Percentiles rank a stretch among this genome's conserved stretches.
These are phyloP conservation scores for Elephantulus edwardii DNA, from an alignment of 2,113 vertebrate genomes.

Conservation along the genomic window DNA sequence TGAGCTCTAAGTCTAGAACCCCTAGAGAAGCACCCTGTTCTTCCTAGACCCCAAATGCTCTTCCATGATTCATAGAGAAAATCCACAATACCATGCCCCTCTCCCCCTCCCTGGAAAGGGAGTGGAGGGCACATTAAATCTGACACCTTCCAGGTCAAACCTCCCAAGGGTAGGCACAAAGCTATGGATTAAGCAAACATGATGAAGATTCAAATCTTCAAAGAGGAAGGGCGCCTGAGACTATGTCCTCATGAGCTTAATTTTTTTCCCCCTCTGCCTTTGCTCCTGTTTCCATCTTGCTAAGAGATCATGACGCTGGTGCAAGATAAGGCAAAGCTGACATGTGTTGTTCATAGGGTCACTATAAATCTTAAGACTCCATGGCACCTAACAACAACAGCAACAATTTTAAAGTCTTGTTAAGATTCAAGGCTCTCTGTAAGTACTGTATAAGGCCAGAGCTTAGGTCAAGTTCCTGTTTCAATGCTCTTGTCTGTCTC, in stretches of 20 bases:
- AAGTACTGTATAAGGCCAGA: neutral
- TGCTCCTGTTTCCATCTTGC: neutral
- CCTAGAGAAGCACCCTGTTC: neutral
- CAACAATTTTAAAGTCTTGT: neutral
- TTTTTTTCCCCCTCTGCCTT: neutral
- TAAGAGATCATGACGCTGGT: too few species aligned
- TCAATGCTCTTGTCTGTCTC: neutral
- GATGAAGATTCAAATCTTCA: neutral
- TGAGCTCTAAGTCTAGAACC: neutral
- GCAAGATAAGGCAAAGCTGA: too few species aligned
- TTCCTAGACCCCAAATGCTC: neutral
- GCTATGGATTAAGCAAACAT: neutral
- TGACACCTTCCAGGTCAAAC: neutral
- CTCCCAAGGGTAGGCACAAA: neutral
- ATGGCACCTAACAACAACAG: too few species aligned
- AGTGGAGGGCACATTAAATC: neutral
- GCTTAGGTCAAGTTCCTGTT: neutral
- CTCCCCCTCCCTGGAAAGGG: neutral
- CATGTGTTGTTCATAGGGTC: too few species aligned
- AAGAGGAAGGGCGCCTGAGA: neutral
- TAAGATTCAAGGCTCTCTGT: neutral
- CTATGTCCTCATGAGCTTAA: neutral
- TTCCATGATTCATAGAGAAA: neutral
- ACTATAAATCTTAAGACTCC: too few species aligned
- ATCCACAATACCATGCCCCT: neutral